Base-by-base conservation (phyloP, 2,113 vertebrate species). In the Pomatostomus ruficeps region DNA sequence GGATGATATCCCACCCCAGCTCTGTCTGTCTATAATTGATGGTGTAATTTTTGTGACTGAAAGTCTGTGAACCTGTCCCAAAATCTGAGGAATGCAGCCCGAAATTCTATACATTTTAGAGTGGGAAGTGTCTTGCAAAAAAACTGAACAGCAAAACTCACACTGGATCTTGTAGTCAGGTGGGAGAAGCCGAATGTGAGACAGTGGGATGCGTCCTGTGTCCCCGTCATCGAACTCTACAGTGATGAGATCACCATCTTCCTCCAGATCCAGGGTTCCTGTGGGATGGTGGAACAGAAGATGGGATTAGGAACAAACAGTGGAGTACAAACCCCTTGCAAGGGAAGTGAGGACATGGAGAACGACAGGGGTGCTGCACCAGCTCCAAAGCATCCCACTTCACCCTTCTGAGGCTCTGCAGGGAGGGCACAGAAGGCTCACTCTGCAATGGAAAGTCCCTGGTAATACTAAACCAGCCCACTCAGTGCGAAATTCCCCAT, bases 121-220 rank as follows among this genome's bases (percentile, higher is more conserved):
- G 36, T 7, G n/a, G 54, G 55, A 95, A 84, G 19, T 3, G 7
- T 45, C 59, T 52, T 12, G 45, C 29, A 80, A 71, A 80, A 80
- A 89, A 57, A 14, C 3, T 21, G 25, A 89, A 51, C 11, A 55
- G 40, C 29, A 59, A 82, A 28, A 96, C 99, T 99, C 96, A 99
- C 99, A 99, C 96, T 99, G 99, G 95, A 99, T 99, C 98, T 99
- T 99, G 96, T 99, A 99, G 98, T 99, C 99, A 1, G 99, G 99
- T 0, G 99, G 99, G 77, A 99, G 98, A 80, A 99, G 98, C 43
- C 99, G 98, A 94, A 99, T 99, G 96, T 99, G 99, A 8, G 99
- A 99, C 40, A 99, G 98, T 0, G 99, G 99, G 71, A 99, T 99
- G 76, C 99, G 98, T 20, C 99, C 99, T 0, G 99, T 99, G 98